Evolutionary conservation across 2,888 invertebrate genomes (phyloP).

Genomic region (Lathronympha strigana): DNA sequence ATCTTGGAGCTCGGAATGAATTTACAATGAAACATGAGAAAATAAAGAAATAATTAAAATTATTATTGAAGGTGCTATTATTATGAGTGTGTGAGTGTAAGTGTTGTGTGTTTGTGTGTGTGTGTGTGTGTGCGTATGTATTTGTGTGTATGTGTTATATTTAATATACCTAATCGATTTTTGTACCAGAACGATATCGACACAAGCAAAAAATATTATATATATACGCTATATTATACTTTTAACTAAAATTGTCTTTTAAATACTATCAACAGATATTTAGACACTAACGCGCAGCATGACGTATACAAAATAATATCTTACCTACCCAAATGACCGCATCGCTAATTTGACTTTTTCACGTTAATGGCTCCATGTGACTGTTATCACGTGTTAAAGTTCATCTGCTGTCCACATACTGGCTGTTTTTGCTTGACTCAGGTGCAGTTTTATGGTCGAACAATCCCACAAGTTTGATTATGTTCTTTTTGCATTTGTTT

Average conservation of each 20-base stretch:
- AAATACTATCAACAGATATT: neutral
- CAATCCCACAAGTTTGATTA: conserved; percentile 56
- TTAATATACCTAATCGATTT: no score
- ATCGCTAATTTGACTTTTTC: conserved; percentile 19
- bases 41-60: no score
- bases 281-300: neutral
- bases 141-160: no score
- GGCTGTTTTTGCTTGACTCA: neutral
- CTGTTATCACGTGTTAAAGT: neutral
- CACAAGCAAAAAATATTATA: no score
- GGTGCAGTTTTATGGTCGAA: conserved; percentile 30
- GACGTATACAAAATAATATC: conserved; percentile 5
- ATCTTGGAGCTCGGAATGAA: no score
- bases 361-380: neutral
- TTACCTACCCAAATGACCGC: conserved; percentile 7
- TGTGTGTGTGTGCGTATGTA: no score
- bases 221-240: no score
- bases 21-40: no score
- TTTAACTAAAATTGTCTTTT: neutral
- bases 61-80: no score
- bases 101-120: no score
- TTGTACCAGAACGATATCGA: no score
- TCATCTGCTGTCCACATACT: neutral
- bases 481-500: conserved; percentile 53
- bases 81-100: no score